Evolutionary conservation across 2,797 vertebrate species (phyloP), one percentile per base, ranked within the genome.

Genomic region (Enteromius afrohamiltoni): DNA sequence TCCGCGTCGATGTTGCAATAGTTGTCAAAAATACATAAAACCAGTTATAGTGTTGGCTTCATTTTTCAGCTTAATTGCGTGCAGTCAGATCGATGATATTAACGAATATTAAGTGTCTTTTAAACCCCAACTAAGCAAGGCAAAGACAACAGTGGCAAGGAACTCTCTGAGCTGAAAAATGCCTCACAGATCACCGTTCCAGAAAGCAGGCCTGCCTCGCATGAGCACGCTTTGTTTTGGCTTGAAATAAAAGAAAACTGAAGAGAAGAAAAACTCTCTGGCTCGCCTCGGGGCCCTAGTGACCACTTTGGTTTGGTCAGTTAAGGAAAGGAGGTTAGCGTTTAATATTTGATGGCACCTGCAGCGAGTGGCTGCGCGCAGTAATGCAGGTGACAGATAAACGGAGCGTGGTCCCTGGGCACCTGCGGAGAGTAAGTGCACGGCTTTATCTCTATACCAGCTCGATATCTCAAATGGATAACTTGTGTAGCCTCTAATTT

Each of bases 381-480:
- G 93, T 95, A 96, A 96, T 95, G 94, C 86, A 92, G 95, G 91
- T 94, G 94, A 94, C 93, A 92, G 94, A 95, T 94, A 95, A 95
- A 95, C 94, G 92, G 93, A 88, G 94, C 86, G 94, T 86, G 75
- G 92, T 94, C 95, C 95, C 95, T 90, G 81, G 95, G 92, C 89
- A 92, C 94, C 93, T 89, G 90, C 87, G 93, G 90, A 92, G 92
- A 92, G 92, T 95, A 94, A 96, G 94, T 94, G 94, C 94, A 91
- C 91, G 92, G 53, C 86, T 95, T 95, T 95, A 95, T 96, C 95
- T 96, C 95, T 93, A 93, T 95, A 95, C 94, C 92, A 92, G 95
- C 95, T 95, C 95, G 87, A 92, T 95, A 95, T 95, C 95, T 95
- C 95, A 96, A 96, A 96, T 96, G 96, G 96, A 96, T 94, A 95